Base-by-base conservation (phyloP, 2,888 invertebrate genomes). In the Noctua comes region DNA sequence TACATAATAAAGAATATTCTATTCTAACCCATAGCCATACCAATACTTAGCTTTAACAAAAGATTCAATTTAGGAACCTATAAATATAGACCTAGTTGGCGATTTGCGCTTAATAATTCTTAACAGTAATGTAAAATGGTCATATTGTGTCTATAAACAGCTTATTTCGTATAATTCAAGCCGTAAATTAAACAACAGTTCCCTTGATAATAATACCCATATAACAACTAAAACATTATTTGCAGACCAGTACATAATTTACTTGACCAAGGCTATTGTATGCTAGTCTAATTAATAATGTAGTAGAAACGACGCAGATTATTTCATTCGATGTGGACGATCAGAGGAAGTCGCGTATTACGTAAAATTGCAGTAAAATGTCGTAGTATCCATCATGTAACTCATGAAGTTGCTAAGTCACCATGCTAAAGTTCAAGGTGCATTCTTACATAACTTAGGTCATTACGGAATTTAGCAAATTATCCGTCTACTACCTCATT, bases 291-390 rank as follows among this genome's bases (percentile, higher is more conserved):
- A 85, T 76, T 76, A 79, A 31, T 18, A 82, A 82, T 73, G 54
- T 73, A 5, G 65, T 72, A 71, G 43, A 68, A 27, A 64, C 16
- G 24, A 66, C n/a, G 66, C 73, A 31, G 62, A 79, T 82, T 85
- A 85, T 77, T 79, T 77, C 27, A 83, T 68, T 75, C 64, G 46
- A 76, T 46, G 66, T 68, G 0, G 27, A 73, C 54, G 31, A 54
- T 43, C 62, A 24, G 51, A 80, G 80, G 86, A 86, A 84, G 80
- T 79, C 62, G 69, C 70, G 16, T n/a, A 84, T 85, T 87, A 86
- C 11, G 51, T 65, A 73, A 77, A 79, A 80, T 86, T 80, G 70
- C 68, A 59, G 68, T 68, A 68, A 83, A 78, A 76, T 68, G 64
- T 75, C 68, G 46, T 72, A 43, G 62, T 66, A 69, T 87, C 10